A percentile compares a stretch with the other conserved stretches of the same genome.
phyloP scores from a whole-genome alignment of 2,797 vertebrate species.

The Chelon auratus region DNA sequence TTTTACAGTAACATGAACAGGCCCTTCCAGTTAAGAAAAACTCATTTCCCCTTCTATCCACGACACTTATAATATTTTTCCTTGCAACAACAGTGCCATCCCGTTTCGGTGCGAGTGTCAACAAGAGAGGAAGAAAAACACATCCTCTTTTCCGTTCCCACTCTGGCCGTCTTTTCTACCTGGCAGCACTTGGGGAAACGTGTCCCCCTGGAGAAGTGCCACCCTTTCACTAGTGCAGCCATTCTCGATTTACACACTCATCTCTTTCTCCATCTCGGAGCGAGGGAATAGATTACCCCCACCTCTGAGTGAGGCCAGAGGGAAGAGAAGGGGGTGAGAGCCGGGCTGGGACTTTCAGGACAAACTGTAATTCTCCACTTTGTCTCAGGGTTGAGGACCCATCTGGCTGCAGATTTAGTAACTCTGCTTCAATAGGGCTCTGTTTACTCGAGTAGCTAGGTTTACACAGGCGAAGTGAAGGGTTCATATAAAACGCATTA shows the following conservation, averaged over 20 bases:
- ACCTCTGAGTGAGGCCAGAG: constrained; percentile 40
- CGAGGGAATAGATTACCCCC: constrained; percentile 51
- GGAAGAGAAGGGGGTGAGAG: constrained; percentile 27
- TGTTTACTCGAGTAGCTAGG: constrained; percentile 70
- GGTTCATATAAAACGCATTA: constrained; percentile 77
- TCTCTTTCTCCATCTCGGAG: constrained; percentile 49
- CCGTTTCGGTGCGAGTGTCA: constrained; percentile 38
- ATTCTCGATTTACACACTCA: constrained; percentile 58
- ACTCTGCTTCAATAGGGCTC: constrained; percentile 68
- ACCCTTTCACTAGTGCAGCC: constrained; percentile 47
- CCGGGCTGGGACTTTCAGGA: constrained; percentile 50
- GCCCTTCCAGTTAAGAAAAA: constrained; percentile 50
- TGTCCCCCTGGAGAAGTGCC: constrained; percentile 63
- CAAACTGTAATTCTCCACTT: constrained; percentile 69
- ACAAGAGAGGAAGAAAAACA: constrained; percentile 45
- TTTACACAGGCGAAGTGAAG: constrained; percentile 71
- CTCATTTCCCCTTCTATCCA: constrained; percentile 27
- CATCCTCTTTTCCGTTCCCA: constrained; percentile 21
- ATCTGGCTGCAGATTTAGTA: constrained; percentile 70
- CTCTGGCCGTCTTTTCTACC: constrained; percentile 38
- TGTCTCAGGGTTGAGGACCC: constrained; percentile 57
- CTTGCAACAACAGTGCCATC: constrained; percentile 50
- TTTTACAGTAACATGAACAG: constrained; percentile 52
- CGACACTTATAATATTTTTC: constrained; percentile 35
- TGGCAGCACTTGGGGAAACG: constrained; percentile 59